Base-by-base conservation (phyloP, 2,888 invertebrate species). In the Cerastoderma edule region DNA sequence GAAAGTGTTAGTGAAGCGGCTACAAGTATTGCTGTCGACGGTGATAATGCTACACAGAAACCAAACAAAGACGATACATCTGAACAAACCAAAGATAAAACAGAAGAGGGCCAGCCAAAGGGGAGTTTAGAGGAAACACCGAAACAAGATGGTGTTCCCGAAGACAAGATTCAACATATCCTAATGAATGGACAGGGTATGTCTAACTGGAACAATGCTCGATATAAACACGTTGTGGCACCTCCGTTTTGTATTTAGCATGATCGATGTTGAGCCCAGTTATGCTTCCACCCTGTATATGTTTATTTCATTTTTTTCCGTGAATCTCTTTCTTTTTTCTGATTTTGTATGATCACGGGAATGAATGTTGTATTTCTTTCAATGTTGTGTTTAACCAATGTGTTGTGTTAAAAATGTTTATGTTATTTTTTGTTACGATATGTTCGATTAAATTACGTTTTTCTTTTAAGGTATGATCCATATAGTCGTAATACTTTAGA, bases 121-220 rank as follows among this genome's bases (percentile, higher is more conserved):
- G 60, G 69, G 16, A 39, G 24, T 24, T 64, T 32, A 16, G 50
- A 66, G 50, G 22, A 27, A 66, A 19, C 48, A 50, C 0, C 2
- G 2, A 33, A 48, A 33, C 30, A 48, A n/a, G 50, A 50, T 4
- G 50, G 19, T 19, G 46, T 30, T 19, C 19, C 32, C 27, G 35
- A 48, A 16, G 50, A 63, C 50, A 72, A 63, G 56, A 72, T 74
- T 57, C 73, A 72, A 32, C 60, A 70, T 35, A 39, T 76, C 30
- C 80, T 67, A 24, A 64, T 75, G 24, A 69, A 63, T 22, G 72
- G 74, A 54, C 75, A 78, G 46, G 78, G 76, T 76, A 82, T 73
- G 78, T 76, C 66, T 60, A 66, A 32, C 27, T 44, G 68, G 16
- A 35, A 48, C 64, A 56, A 22, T 50, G 2, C 4, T 64, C 22